Evolutionary conservation across 2,797 vertebrate species (phyloP).

Genomic region (Limosa lapponica): DNA sequence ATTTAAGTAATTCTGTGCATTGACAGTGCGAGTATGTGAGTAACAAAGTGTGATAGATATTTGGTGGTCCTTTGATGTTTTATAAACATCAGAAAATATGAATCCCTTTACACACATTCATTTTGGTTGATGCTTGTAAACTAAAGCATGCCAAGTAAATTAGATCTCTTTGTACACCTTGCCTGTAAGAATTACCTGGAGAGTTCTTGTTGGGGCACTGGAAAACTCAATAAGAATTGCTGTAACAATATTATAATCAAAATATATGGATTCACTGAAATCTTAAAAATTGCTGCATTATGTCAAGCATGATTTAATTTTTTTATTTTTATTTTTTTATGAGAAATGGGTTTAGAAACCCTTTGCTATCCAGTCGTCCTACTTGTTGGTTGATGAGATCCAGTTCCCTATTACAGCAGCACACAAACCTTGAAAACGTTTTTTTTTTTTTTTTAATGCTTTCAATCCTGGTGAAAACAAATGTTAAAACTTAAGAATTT

Average conservation of each 20-base stretch:
- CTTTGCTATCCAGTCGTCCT: not conserved
- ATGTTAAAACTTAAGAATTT: not conserved
- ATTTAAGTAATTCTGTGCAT: not conserved
- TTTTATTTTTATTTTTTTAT: not conserved
- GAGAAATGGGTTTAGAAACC: not conserved
- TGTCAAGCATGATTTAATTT: not conserved
- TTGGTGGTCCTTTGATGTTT: not conserved
- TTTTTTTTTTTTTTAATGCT: not conserved
- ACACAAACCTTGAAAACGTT: not conserved
- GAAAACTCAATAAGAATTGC: not conserved
- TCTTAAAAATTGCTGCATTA: not conserved
- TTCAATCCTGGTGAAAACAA: not conserved
- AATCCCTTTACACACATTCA: not conserved
- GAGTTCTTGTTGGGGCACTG: not conserved
- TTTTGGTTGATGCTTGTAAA: not conserved
- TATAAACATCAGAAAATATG: not conserved
- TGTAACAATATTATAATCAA: not conserved
- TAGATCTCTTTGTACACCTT: not conserved
- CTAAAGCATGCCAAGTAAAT: not conserved
- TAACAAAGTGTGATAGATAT: not conserved
- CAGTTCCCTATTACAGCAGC: not conserved
- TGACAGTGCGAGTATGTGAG: not conserved
- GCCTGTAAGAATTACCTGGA: not conserved
- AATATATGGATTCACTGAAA: not conserved
- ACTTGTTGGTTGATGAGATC: not conserved